Base-by-base conservation (phyloP, 2,113 vertebrate species). In the Ochotona curzoniae region DNA sequence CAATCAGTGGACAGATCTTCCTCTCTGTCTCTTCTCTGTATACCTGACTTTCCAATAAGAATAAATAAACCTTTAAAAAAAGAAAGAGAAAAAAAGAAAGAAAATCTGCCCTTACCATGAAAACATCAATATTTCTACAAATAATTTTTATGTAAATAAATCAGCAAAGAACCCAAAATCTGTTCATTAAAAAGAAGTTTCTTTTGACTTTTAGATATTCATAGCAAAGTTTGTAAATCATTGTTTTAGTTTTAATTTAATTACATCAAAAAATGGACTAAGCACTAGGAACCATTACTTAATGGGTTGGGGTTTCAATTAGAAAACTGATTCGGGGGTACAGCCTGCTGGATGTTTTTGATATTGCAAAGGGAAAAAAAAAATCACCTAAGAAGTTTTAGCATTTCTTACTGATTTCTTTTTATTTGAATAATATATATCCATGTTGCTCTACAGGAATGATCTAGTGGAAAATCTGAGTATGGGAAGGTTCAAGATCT, bases 341-440 rank as follows among this genome's bases (percentile, higher is more conserved):
- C 98, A 97, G 94, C 97, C 98, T 98, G 95, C 97, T 98, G 98
- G 98, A 74, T 83, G 51, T 23, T 32, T 90, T 84, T 80, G 91
- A 96, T 87, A 98, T 64, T 97, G 96, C 97, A 98, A 92, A 91
- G 89, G 51, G 47, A 87, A 95, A 49, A 87, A 95, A 87, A 69
- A 80, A 60, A 38, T 1, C 71, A 60, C 64, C 73, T 70, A 85
- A 20, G n/a, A 87, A 74, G 20, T 64, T 79, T 78, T 51, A 69
- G 51, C 17, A 47, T 32, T 83, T 85, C 83, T 57, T 82, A 47
- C 17, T 7, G 38, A 44, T 30, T 89, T 71, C 30, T 81, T 87
- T 87, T 66, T 28, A 61, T 61, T 69, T 8, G 57, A 44, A n/a
- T 49, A 49, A 61, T 9, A 66, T 60, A 1, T 74, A 81, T 51